These are phyloP conservation scores for Sigmodon hispidus DNA, from an alignment of 2,113 vertebrate species.

Conservation along the genomic window DNA sequence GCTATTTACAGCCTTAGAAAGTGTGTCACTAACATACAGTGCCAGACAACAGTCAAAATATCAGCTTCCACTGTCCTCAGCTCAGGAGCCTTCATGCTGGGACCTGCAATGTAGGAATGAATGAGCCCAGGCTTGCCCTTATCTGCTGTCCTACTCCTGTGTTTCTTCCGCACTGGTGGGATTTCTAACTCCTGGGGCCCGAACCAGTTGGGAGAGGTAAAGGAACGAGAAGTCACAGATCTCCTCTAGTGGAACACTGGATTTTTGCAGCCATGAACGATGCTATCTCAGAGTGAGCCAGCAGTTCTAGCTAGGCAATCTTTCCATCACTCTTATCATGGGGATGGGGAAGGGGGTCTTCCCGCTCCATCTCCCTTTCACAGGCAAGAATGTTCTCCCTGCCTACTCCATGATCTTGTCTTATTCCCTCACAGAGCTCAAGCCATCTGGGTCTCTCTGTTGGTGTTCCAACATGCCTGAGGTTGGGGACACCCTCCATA, in stretches of 20 bases:
- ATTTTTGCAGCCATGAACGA: background rate
- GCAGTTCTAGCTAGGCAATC: background rate
- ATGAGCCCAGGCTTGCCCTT: background rate
- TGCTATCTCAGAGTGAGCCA: background rate
- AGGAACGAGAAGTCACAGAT: background rate
- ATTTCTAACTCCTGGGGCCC: background rate
- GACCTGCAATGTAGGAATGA: too few relatives aligned
- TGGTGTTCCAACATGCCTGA: background rate
- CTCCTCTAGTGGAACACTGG: background rate
- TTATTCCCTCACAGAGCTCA: background rate
- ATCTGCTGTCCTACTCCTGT: background rate
- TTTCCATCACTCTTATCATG: too few relatives aligned
- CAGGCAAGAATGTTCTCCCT: background rate
- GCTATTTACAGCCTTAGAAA: background rate
- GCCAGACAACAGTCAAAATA: background rate
- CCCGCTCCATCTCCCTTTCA: background rate
- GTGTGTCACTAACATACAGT: background rate
- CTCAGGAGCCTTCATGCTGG: background rate
- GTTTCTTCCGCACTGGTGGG: background rate
- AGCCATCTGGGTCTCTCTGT: background rate
- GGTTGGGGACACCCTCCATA: background rate
- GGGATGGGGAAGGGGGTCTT: accelerated
- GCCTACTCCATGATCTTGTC: background rate
- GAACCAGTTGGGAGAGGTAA: background rate
- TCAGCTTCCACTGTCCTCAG: background rate